Percentiles rank a stretch among this genome's conserved stretches.
Evolutionary conservation across 1,140 invertebrate genomes (phyloP).

Genomic region (Dinoponera quadriceps): DNA sequence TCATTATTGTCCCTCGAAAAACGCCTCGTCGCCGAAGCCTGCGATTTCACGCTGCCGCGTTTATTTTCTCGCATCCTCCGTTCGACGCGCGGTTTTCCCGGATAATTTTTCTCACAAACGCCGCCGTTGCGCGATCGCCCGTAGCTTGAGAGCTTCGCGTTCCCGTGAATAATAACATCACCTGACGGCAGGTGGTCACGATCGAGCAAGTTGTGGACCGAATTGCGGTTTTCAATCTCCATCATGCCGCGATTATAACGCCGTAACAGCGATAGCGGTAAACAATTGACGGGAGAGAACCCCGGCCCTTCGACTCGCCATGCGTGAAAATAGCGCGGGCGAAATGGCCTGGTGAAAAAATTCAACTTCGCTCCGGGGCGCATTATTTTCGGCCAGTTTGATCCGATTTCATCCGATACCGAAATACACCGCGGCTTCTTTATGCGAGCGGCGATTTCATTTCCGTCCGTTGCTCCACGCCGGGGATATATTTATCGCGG

Average conservation of each 20-base stretch:
- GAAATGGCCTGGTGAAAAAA: background rate
- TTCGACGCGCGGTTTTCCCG: no score
- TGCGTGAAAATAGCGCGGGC: background rate
- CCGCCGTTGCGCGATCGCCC: background rate
- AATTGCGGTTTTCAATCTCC: conserved; percentile 18
- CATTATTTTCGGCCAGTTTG: no score
- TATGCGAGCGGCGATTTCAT: background rate
- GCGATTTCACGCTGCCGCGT: background rate
- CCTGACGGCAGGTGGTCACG: conserved; percentile 9
- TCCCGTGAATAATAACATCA: conserved; percentile 1
- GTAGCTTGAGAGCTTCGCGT: background rate
- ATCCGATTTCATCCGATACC: no score
- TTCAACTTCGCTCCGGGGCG: no score
- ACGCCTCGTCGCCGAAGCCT: conserved; percentile 33
- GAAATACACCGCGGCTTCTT: background rate
- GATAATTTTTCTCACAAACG: background rate
- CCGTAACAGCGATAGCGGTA: background rate
- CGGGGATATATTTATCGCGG: background rate
- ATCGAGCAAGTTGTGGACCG: background rate
- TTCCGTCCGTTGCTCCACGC: background rate
- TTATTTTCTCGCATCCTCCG: background rate
- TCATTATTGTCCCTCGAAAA: conserved; percentile 74
- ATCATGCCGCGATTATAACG: background rate
- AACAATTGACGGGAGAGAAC: background rate
- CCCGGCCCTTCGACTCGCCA: background rate